These are phyloP conservation scores for Emydoidea blandingii DNA, from an alignment of 2,797 vertebrate genomes.

Conservation along the genomic window DNA sequence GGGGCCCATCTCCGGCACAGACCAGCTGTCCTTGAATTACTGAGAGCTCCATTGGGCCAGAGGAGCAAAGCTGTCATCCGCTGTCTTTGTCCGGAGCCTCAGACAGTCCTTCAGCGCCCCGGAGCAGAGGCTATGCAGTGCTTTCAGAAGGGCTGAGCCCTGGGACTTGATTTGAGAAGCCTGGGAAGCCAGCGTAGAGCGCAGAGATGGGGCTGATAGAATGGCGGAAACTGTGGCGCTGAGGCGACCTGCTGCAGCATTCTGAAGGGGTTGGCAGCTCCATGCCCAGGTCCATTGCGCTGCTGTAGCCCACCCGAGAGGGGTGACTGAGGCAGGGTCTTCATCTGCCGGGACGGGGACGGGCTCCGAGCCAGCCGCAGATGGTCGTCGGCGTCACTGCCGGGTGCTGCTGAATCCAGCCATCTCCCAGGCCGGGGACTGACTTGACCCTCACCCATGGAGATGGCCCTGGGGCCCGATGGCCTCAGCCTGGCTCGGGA, in stretches of 20 bases:
- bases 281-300: background rate
- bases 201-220: background rate
- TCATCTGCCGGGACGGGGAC: background rate
- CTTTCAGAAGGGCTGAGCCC: background rate
- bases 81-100: background rate
- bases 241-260: background rate
- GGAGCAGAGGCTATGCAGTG: background rate
- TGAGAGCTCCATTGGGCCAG: background rate
- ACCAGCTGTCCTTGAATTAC: background rate
- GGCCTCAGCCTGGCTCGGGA: no score
- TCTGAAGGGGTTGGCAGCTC: background rate
- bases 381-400: rapidly evolving
- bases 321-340: background rate
- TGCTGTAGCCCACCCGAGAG: no score
- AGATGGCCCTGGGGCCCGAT: no score
- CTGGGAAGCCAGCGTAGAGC: background rate
- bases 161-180: no score
- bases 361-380: no score
- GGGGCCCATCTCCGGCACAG: no score
- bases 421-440: background rate
- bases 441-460: background rate
- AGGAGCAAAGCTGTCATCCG: background rate
- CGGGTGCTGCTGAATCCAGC: background rate
- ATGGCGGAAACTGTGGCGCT: background rate
- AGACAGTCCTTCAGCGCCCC: background rate